Conservation (phyloP, 1,140 invertebrate species). For the Drosophila eugracilis region DNA sequence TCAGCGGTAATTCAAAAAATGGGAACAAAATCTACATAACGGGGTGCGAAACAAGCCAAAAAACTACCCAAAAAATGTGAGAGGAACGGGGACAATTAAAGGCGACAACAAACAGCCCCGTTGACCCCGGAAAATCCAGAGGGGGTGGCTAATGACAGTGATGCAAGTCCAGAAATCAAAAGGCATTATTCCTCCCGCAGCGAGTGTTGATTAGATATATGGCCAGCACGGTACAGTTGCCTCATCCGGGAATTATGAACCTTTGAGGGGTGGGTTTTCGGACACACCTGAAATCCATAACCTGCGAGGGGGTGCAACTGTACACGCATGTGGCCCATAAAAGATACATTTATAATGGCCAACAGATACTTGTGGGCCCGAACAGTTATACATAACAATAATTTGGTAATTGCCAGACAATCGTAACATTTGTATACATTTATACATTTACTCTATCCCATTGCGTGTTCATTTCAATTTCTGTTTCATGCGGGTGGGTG, state of each 20-base stretch:
- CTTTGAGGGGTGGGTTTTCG: slow-evolving; percentile 45
- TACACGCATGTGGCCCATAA: slow-evolving; percentile 71
- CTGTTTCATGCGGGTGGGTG: slow-evolving; percentile 35
- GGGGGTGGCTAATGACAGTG: slow-evolving; percentile 75
- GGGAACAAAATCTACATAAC: slow-evolving; percentile 59
- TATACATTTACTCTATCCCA: slow-evolving; percentile 22
- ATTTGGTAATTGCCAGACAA: slow-evolving; percentile 82
- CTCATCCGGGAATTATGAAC: slow-evolving; percentile 59
- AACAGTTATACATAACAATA: slow-evolving; percentile 80
- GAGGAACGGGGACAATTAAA: slow-evolving; percentile 67
- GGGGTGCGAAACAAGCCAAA: slow-evolving; percentile 10
- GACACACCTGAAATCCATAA: slow-evolving; percentile 78
- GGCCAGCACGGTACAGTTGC: slow-evolving; percentile 60
- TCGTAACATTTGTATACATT: slow-evolving; percentile 74
- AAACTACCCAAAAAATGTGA: slow-evolving; percentile 68
- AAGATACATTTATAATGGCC: slow-evolving; percentile 77
- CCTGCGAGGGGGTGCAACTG: slow-evolving; percentile 58
- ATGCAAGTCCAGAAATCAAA: slow-evolving; percentile 78
- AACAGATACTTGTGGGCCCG: slow-evolving; percentile 58
- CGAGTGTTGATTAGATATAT: slow-evolving; percentile 66
- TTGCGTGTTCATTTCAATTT: slow-evolving; percentile 80
- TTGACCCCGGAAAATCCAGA: slow-evolving; percentile 37
- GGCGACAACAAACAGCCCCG: slow-evolving; percentile 78
- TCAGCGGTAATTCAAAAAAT: slow-evolving; percentile 73
- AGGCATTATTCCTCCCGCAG: slow-evolving; percentile 60